Evolutionary conservation across 2,113 vertebrate species (phyloP).

Genomic region (Saccopteryx leptura): DNA sequence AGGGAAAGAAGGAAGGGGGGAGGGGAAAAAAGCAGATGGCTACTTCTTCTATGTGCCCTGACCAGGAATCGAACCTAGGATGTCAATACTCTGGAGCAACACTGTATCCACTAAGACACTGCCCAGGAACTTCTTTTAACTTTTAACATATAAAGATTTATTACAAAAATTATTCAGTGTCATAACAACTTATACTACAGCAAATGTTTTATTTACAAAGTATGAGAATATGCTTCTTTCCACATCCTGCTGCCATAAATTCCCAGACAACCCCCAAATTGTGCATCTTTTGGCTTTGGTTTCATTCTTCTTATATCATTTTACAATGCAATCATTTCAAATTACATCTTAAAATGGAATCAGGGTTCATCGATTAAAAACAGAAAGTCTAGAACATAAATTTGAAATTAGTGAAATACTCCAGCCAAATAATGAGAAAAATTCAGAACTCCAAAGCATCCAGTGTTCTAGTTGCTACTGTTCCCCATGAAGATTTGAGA

Average conservation of each 20-base stretch:
- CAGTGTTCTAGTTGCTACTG: neutral
- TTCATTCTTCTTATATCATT: neutral
- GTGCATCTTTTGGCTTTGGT: neutral
- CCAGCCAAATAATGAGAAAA: neutral
- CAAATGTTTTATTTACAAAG: neutral
- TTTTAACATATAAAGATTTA: neutral
- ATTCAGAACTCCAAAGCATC: neutral
- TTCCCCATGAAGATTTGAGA: neutral
- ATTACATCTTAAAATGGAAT: neutral
- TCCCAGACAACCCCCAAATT: neutral
- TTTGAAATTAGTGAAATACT: neutral
- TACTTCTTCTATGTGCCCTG: too few species aligned
- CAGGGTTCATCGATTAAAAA: neutral
- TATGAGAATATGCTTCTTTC: neutral
- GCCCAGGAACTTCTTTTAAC: neutral
- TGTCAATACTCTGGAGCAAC: too few species aligned
- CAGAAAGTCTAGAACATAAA: neutral
- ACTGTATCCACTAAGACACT: too few species aligned
- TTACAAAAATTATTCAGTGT: neutral
- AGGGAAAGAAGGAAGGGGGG: too few species aligned
- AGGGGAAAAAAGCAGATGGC: too few species aligned
- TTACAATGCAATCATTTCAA: neutral
- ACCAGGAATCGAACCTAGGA: too few species aligned
- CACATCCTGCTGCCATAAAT: neutral
- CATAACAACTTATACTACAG: neutral